Evolutionary conservation across 2,797 vertebrate genomes (phyloP), one percentile per base, ranked within the genome.

Genomic region (Lutjanus campechanus): DNA sequence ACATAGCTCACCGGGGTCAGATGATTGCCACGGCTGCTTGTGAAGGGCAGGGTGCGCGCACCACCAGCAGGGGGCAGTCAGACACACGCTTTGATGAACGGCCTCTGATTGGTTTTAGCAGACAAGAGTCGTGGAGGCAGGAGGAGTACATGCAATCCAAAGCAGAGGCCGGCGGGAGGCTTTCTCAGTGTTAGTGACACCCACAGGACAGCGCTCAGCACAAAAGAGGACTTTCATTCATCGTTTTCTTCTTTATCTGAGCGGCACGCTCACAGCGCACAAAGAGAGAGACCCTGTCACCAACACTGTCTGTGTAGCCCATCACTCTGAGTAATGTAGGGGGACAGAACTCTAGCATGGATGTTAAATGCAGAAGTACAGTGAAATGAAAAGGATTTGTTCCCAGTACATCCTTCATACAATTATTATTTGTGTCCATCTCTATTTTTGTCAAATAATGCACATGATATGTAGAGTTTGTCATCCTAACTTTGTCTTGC

Each of bases 31-130:
- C 49, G 8, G 66, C 68, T 60, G 66, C 68, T 60, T 55, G 51
- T 56, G 22, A 77, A 3, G 13, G 47, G 62, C n/a, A 43, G 9
- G 15, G 25, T 2, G 49, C 8, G 3, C 17, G 25, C 2, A 49
- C 17, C 50, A 7, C 85, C 89, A 85, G 66, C 71, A 91, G 88
- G 69, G 84, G 85, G 82, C 83, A 47, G 16, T 68, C 36, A 68
- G 19, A 46, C 46, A 55, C 70, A 50, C 1, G n/a, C 25, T 68
- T 76, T 56, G 58, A 41, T 55, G 11, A 56, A 76, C 7, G 29
- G 59, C 47, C 46, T 17, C 22, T 55, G 13, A 60, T 71, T 9
- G 1, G 4, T 55, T 15, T 5, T 5, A 0, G 53, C n/a, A 63
- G 51, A 49, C 13, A 7, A 47, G 44, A 49, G 67, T 47, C 47